Evolutionary conservation across 2,113 vertebrate species (phyloP).

Genomic region (Calcarius ornatus): DNA sequence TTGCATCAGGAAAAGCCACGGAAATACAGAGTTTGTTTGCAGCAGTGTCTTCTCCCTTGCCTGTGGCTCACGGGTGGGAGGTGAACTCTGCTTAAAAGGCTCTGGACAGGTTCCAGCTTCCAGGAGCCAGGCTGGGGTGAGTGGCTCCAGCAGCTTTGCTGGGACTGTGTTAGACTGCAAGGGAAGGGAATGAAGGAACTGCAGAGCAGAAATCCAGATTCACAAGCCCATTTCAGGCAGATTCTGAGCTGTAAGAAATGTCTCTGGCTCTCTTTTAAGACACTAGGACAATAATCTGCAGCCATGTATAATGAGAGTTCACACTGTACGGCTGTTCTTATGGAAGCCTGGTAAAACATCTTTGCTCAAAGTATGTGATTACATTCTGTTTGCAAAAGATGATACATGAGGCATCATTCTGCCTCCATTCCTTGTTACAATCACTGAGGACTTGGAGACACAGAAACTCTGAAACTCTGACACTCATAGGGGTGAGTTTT

Average conservation of each 20-base stretch:
- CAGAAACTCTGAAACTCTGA: background rate
- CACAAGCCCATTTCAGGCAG: background rate
- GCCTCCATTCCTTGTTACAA: background rate
- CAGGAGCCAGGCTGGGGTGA: background rate
- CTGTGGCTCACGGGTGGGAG: background rate
- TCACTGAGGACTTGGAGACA: background rate
- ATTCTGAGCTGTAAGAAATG: background rate
- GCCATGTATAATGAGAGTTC: accelerated
- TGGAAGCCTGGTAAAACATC: background rate
- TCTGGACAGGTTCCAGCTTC: background rate
- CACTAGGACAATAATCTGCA: background rate
- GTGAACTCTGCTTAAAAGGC: background rate
- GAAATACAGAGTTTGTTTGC: background rate
- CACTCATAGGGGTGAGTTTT: background rate
- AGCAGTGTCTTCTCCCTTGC: background rate
- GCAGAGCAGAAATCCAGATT: background rate
- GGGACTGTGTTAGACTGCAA: background rate
- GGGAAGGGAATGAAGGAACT: background rate
- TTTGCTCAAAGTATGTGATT: background rate
- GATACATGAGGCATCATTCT: background rate
- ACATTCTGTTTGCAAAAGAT: background rate
- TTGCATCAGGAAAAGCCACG: background rate
- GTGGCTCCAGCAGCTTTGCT: accelerated
- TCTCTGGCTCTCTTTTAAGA: background rate
- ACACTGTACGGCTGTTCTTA: background rate